A percentile compares a stretch with the other conserved stretches of the same genome.
phyloP scores from a whole-genome alignment of 1,140 invertebrate genomes.

The Campoletis sonorensis region DNA sequence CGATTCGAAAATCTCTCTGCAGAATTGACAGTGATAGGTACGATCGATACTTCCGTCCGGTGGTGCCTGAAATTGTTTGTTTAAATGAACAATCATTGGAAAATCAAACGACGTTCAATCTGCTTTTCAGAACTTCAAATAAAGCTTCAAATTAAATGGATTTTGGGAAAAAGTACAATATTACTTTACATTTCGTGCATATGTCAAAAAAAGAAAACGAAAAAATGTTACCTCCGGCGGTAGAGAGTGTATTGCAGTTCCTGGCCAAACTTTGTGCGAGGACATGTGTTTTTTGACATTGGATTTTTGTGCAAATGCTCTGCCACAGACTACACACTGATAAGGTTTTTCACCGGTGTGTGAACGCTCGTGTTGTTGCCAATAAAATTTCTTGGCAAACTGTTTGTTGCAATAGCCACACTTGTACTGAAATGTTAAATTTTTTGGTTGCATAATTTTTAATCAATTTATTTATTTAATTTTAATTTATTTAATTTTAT shows the following conservation, averaged over 20 bases:
- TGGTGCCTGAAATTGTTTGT: slow-evolving; percentile 60
- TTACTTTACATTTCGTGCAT: no score
- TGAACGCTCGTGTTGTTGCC: slow-evolving; percentile 77
- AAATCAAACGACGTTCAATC: no score
- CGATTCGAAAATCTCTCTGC: slow-evolving; percentile 74
- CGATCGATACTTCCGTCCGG: slow-evolving; percentile 72
- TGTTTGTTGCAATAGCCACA: slow-evolving; percentile 76
- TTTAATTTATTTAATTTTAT: neutral
- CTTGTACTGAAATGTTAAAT: slow-evolving; percentile 66
- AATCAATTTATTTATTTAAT: no score
- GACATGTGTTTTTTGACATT: slow-evolving; percentile 84
- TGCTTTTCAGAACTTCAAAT: no score
- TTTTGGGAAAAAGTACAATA: no score
- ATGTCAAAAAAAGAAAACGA: no score
- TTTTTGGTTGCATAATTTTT: slow-evolving; percentile 9
- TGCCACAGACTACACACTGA: slow-evolving; percentile 81
- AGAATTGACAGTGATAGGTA: slow-evolving; percentile 74
- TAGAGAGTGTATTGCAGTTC: slow-evolving; percentile 72
- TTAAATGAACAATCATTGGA: no score
- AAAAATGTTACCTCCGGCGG: slow-evolving; percentile 66
- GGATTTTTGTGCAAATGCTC: slow-evolving; percentile 81
- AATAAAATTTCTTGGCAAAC: slow-evolving; percentile 78
- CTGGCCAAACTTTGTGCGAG: slow-evolving; percentile 81
- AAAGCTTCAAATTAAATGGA: no score
- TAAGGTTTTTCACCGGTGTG: slow-evolving; percentile 82